phyloP scores from a whole-genome alignment of 1,140 invertebrate genomes.

The Zaprionus nigranus region DNA sequence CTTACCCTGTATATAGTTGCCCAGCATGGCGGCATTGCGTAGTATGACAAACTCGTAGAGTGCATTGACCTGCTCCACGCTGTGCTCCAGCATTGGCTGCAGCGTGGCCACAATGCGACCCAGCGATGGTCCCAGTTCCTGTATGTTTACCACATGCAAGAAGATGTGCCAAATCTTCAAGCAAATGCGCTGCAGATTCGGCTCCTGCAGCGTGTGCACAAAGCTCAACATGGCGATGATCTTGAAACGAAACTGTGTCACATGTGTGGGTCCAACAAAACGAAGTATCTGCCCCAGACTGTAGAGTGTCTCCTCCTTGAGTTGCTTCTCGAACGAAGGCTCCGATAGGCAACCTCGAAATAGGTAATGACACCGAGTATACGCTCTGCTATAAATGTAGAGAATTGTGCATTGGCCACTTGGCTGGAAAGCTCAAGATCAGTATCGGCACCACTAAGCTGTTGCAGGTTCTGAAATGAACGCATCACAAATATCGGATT shows the following conservation, averaged over 20 bases:
- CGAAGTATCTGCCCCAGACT: conserved; percentile 90
- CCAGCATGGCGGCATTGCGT: conserved; percentile 89
- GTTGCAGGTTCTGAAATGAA: conserved; percentile 86
- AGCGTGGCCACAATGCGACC: conserved; percentile 93
- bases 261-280: conserved; percentile 90
- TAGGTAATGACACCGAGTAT: conserved; percentile 92
- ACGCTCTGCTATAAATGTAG: conserved; percentile 90
- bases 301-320: conserved; percentile 90
- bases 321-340: conserved; percentile 87
- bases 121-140: conserved; percentile 90
- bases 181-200: conserved; percentile 89
- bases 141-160: conserved; percentile 90
- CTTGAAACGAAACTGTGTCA: conserved; percentile 92
- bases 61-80: conserved; percentile 89
- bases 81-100: conserved; percentile 88
- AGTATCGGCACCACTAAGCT: conserved; percentile 17
- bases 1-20: conserved; percentile 84
- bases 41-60: conserved; percentile 93
- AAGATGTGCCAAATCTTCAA: conserved; percentile 93
- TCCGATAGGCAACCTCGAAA: conserved; percentile 91
- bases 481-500: conserved; percentile 88
- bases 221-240: conserved; percentile 93
- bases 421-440: conserved; percentile 45
- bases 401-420: conserved; percentile 85
- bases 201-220: conserved; percentile 88